These are phyloP conservation scores for Tetraneura akinire DNA, from an alignment of 1,140 invertebrate species.

Conservation along the genomic window DNA sequence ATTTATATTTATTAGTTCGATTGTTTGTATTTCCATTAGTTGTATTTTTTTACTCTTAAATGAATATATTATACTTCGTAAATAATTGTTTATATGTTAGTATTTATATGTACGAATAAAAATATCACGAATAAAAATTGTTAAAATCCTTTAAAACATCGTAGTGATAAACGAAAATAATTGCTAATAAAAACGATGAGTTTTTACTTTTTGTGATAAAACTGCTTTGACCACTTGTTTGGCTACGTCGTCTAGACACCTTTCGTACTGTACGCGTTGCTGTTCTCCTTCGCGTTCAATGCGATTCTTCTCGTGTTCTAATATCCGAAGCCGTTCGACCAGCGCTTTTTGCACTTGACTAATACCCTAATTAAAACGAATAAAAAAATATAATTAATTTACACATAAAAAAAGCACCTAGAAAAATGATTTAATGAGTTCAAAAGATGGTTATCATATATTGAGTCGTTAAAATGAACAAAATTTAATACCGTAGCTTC, in stretches of 20 bases:
- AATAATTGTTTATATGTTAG: no score
- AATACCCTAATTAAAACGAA: constrained; percentile 57
- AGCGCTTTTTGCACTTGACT: constrained; percentile 63
- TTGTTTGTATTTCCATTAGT: no score
- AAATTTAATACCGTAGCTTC: constrained; percentile 61
- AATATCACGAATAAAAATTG: no score
- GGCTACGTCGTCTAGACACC: constrained; percentile 76
- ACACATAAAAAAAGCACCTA: neutral
- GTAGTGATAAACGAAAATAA: no score
- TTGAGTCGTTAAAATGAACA: no score
- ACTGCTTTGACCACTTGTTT: constrained; percentile 79
- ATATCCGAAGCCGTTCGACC: constrained; percentile 66
- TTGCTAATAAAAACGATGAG: no score
- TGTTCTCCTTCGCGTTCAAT: constrained; percentile 66
- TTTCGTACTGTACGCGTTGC: constrained; percentile 71
- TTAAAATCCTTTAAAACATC: no score
- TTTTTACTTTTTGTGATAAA: constrained; percentile 75
- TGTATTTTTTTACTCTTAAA: no score
- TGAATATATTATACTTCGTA: no score
- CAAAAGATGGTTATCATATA: no score
- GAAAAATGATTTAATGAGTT: neutral
- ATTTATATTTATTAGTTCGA: no score
- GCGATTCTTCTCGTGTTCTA: constrained; percentile 67
- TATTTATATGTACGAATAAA: no score
- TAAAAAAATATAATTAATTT: neutral